Base-by-base conservation (phyloP, 2,797 vertebrate species). In the Crax fasciolata region DNA sequence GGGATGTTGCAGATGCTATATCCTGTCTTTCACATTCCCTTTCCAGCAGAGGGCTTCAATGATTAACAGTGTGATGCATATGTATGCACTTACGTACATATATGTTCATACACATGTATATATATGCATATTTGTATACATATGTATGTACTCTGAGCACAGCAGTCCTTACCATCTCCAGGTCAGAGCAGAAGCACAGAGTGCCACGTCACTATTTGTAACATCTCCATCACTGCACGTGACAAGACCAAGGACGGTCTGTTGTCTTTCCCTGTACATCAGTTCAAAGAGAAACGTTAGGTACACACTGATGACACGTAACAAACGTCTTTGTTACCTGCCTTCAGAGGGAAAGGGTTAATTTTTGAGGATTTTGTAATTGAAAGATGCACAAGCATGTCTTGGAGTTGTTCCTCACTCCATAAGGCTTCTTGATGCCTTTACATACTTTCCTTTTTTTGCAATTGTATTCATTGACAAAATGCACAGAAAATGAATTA, bases 1-100 rank as follows among this genome's bases (percentile, higher is more conserved):
- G 38, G 18, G 19, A 66, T n/a, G 38, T n/a, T 80, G n/a, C 57
- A 77, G 57, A 57, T 43, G 20, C n/a, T 62, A 58, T 43, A 81
- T 76, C 80, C 63, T 88, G 35, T 89, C 67, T 84, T 52, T 41
- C 49, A 46, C 49, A n/a, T 28, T 21, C 25, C 21, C 11, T 30
- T 85, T 83, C 73, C 82, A 92, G 75, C 52, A 92, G 84, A 92
- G 89, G 82, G 75, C 80, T 94, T 83, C 78, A 25, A 39, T n/a
- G 68, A 67, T 63, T 74, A 82, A 63, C 63, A 62, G 30, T 8
- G 13, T 17, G 21, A 43, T 28, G 54, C 0, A 6, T 20, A 32
- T 15, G 11, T 12, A 57, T 11, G 44, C 11, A 35, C 11, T 18
- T 3, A 11, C 10, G 7, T 9, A 18, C 23, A 6, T 11, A 28